Evolutionary conservation across 2,113 vertebrate species (phyloP).

Genomic region (Elephas maximus): DNA sequence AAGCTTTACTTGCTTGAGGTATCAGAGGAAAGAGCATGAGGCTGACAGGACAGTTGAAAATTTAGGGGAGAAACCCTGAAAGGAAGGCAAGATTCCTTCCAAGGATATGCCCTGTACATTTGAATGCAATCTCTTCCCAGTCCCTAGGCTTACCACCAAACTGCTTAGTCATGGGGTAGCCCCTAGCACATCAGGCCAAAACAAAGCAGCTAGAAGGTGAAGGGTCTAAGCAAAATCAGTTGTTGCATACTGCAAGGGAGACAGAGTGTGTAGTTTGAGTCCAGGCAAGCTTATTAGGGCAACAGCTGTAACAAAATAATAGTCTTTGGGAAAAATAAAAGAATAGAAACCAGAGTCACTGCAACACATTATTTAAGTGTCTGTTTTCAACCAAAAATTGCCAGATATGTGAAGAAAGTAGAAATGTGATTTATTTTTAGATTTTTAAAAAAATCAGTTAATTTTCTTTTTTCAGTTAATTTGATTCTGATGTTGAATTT

Average conservation of each 20-base stretch:
- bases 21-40: neutral
- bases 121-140: neutral
- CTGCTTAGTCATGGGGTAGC: neutral
- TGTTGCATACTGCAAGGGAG: neutral
- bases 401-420: neutral
- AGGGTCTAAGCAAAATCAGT: neutral
- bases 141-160: neutral
- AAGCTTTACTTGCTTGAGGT: neutral
- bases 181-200: neutral
- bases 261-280: neutral
- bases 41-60: neutral
- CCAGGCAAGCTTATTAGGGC: neutral
- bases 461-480: neutral
- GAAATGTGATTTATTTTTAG: neutral
- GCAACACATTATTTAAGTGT: neutral
- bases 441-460: neutral
- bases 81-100: neutral
- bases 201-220: neutral
- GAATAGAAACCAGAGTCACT: neutral
- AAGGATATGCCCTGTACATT: neutral
- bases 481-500: neutral
- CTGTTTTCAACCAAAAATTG: constrained; percentile 5
- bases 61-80: neutral
- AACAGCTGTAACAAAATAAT: neutral
- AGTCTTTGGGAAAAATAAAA: neutral